A percentile compares a stretch with the other conserved stretches of the same genome.
phyloP scores from a whole-genome alignment of 2,888 invertebrate genomes.

The Mycogona germanica region DNA sequence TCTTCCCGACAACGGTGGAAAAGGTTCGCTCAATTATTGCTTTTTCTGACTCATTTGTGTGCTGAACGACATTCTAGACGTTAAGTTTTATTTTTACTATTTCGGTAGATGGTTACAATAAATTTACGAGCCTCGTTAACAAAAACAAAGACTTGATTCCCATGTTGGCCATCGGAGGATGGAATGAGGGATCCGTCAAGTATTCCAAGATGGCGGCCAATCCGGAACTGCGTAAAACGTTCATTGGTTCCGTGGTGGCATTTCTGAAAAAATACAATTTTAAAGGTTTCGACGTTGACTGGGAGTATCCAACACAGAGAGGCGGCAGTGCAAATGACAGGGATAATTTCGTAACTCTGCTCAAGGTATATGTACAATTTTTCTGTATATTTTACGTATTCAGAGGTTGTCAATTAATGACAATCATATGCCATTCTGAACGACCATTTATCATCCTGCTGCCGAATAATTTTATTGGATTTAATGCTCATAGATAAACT shows the following conservation, averaged over 20 bases:
- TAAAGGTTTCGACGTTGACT: conserved; percentile 10
- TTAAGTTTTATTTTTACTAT: no score
- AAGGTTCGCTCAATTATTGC: no score
- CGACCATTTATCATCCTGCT: no score
- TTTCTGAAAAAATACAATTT: conserved; percentile 46
- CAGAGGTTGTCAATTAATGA: no score
- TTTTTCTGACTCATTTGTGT: no score
- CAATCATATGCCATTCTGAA: no score
- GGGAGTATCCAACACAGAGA: conserved; percentile 6
- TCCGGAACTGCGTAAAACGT: conserved; percentile 29
- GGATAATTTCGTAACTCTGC: background rate
- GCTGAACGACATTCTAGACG: no score
- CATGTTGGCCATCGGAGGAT: conserved; percentile 50
- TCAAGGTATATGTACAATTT: background rate
- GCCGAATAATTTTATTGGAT: no score
- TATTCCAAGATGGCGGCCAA: conserved; percentile 37
- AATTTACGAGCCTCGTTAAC: conserved; percentile 24
- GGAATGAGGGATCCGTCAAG: conserved; percentile 38
- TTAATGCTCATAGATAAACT: no score
- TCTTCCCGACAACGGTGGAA: conserved; percentile 53
- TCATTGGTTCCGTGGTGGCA: conserved; percentile 54
- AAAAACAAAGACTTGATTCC: conserved; percentile 42
- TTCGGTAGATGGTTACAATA: conserved; percentile 20
- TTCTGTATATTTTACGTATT: no score
- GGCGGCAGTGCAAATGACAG: background rate